Evolutionary conservation across 2,113 vertebrate species (phyloP), one percentile per base, ranked within the genome.

Genomic region (Bagarius yarrelli): DNA sequence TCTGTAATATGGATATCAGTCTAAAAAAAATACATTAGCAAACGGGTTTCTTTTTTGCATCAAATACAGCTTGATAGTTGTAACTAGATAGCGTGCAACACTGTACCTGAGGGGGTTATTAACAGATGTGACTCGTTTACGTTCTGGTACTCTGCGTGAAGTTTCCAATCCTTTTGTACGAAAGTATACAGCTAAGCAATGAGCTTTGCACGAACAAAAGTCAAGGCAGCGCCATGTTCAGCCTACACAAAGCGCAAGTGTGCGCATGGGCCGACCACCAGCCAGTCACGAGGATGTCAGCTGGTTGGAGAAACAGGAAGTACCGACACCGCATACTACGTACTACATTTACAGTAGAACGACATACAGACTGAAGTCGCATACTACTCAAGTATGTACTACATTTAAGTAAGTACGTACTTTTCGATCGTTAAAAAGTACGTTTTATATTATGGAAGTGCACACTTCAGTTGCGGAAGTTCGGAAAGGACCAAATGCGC

Each of bases 161-260:
- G 70, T 88, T 85, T 86, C 79, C 84, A 56, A 83, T 79, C 90
- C 87, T 64, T 79, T 90, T 86, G 84, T 86, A 81, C 86, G 83
- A 78, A 88, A 87, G 76, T 8, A 47, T 76, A 89, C 77, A 85
- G 89, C 84, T 78, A 87, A 85, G 87, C 87, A 81, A 87, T 81
- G 83, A 89, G 88, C 83, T 87, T 87, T 89, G 84, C 89, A 87
- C 87, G 89, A 63, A 87, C 80, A 83, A 74, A 81, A 82, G 84
- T 91, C 91, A 93, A 92, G 92, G 93, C 91, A 92, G 91, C 90
- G 92, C 92, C 92, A 93, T 94, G 85, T 92, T 93, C 91, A 88
- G 86, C 84, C 87, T 78, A 87, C 61, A 86, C 61, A 30, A 52
- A 89, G 82, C 50, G 82, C 18, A 53, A 57, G 3, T 81, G 36